Conservation (phyloP, 1,140 invertebrate genomes). For the Drosophila parvula region DNA sequence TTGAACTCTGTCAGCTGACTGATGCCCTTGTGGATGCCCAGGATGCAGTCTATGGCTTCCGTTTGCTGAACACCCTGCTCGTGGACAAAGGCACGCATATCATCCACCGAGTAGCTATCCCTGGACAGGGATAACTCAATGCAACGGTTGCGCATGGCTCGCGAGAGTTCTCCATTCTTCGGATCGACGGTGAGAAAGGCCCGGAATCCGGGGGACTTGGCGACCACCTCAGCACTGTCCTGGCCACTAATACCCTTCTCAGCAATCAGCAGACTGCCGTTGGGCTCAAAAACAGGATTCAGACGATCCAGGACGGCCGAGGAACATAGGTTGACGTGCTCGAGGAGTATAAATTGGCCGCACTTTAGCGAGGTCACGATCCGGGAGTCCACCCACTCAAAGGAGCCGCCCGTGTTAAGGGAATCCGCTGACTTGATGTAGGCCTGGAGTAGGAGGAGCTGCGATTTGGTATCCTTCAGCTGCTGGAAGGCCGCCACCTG, state of each 20-base stretch:
- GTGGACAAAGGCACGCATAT: conserved; percentile 86
- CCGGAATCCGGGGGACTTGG: conserved; percentile 95
- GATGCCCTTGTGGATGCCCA: conserved; percentile 85
- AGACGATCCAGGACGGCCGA: conserved; percentile 98
- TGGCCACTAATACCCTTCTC: conserved; percentile 93
- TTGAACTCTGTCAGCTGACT: conserved; percentile 80
- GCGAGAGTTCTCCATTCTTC: conserved; percentile 96
- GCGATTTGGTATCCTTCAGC: conserved; percentile 34
- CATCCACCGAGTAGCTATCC: conserved; percentile 84
- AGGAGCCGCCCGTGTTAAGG: conserved; percentile 92
- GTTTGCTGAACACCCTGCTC: conserved; percentile 84
- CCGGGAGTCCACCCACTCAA: conserved; percentile 98
- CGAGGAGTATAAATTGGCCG: conserved; percentile 86
- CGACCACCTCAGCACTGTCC: conserved; percentile 90
- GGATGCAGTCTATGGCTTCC: conserved; percentile 84
- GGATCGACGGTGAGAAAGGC: conserved; percentile 98
- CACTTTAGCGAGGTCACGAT: conserved; percentile 89
- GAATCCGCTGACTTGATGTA: conserved; percentile 85
- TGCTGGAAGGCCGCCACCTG: conserved; percentile 32
- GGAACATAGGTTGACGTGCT: conserved; percentile 99
- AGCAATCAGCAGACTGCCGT: conserved; percentile 94
- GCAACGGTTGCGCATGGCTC: conserved; percentile 99
- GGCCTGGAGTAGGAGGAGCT: conserved; percentile 42
- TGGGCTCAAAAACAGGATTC: conserved; percentile 97
- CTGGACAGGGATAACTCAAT: conserved; percentile 93